A percentile compares a stretch with the other conserved stretches of the same genome.
These are phyloP conservation scores for Drosophila kambysellisi DNA, from an alignment of 2,888 invertebrate genomes.

Conservation along the genomic window DNA sequence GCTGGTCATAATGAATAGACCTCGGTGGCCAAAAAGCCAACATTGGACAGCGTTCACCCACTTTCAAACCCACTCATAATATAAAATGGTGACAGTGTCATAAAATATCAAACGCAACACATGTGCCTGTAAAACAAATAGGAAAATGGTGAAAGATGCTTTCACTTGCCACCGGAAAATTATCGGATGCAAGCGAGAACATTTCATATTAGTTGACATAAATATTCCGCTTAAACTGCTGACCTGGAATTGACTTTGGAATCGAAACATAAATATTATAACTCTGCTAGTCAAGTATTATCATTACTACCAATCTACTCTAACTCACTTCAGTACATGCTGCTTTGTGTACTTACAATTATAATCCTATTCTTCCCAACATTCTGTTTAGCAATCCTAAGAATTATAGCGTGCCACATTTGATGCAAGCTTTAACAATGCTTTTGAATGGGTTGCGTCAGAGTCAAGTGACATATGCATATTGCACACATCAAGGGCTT, in stretches of 20 bases:
- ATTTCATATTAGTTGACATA: not conserved
- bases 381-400: not conserved
- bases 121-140: constrained; percentile 51
- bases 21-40: constrained; percentile 41
- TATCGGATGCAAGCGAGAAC: constrained; percentile 16
- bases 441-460: constrained; percentile 36
- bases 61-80: constrained; percentile 42
- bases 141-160: constrained; percentile 28
- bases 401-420: not conserved
- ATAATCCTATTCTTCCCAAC: not conserved
- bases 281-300: not conserved
- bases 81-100: constrained; percentile 77
- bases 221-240: not conserved
- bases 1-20: constrained; percentile 58
- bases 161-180: constrained; percentile 12
- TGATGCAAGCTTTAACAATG: constrained; percentile 28
- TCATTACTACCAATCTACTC: not conserved
- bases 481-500: constrained; percentile 69
- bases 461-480: constrained; percentile 67
- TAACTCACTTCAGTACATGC: not conserved
- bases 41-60: constrained; percentile 9
- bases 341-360: not conserved
- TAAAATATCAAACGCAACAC: constrained; percentile 70
- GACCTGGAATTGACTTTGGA: not conserved
- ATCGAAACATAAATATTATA: not conserved